Percentiles rank a stretch among this genome's conserved stretches.
These are phyloP conservation scores for Hybognathus amarus DNA, from an alignment of 2,797 vertebrate species.

Conservation along the genomic window DNA sequence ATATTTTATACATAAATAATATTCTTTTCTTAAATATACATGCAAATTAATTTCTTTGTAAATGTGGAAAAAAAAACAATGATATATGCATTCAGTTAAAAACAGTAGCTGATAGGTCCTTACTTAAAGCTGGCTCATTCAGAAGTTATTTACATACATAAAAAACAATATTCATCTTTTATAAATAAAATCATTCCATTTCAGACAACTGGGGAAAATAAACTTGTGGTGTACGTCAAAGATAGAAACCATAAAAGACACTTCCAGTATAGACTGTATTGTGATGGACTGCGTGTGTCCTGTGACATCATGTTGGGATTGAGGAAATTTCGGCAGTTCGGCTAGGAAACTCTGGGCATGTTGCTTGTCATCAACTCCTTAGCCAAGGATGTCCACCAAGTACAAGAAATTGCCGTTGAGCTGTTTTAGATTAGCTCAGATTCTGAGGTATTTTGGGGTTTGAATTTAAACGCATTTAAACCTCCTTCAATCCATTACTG, in stretches of 20 bases:
- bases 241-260: neutral
- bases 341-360: slow-evolving; percentile 49
- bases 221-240: neutral
- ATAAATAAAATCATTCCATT: neutral
- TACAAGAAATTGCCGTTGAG: neutral
- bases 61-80: neutral
- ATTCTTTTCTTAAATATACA: no score
- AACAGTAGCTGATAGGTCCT: neutral
- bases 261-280: neutral
- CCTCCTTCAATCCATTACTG: neutral
- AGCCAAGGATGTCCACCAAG: slow-evolving; percentile 54
- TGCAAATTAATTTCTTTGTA: neutral
- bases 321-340: neutral
- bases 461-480: neutral
- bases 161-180: neutral
- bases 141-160: neutral
- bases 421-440: neutral
- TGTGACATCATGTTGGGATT: neutral
- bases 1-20: no score
- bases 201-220: neutral
- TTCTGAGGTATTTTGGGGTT: neutral
- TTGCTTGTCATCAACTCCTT: slow-evolving; percentile 24
- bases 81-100: neutral
- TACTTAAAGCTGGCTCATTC: neutral
- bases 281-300: neutral